Evolutionary conservation across 2,113 vertebrate species (phyloP).

Genomic region (Panthera leo): DNA sequence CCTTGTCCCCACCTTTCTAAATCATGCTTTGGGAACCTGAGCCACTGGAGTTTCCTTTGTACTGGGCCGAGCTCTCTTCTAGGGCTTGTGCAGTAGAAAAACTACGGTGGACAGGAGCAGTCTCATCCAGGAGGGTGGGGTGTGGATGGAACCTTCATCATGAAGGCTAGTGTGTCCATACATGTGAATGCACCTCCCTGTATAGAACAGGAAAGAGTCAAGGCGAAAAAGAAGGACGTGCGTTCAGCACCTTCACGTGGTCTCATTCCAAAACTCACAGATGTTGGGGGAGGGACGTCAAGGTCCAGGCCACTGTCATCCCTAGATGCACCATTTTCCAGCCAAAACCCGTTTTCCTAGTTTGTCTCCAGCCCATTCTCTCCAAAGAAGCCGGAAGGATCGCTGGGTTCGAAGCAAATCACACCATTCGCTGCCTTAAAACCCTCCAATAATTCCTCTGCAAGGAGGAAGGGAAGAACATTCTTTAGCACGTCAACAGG

Average conservation of each 20-base stretch:
- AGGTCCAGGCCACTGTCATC: accelerated
- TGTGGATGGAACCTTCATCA: too few relatives aligned
- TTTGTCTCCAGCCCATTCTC: not conserved
- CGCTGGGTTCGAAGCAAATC: not conserved
- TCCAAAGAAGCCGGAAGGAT: not conserved
- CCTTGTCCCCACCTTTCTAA: not conserved
- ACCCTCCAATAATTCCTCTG: not conserved
- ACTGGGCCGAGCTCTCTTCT: too few relatives aligned
- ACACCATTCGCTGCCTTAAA: accelerated
- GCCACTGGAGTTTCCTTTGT: not conserved
- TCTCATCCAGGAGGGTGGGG: not conserved
- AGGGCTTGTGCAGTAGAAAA: accelerated
- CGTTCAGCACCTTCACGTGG: accelerated
- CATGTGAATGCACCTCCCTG: not conserved
- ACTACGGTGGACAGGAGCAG: not conserved
- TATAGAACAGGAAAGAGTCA: too few relatives aligned
- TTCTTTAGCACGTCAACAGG: accelerated
- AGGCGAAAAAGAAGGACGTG: accelerated
- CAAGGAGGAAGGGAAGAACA: not conserved
- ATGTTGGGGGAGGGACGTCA: accelerated
- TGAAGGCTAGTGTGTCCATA: accelerated
- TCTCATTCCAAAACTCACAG: not conserved
- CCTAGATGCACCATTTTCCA: not conserved
- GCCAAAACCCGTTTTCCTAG: not conserved
- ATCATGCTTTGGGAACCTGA: not conserved